Conservation (phyloP, 2,113 vertebrate species). For the Hystrix cristata region DNA sequence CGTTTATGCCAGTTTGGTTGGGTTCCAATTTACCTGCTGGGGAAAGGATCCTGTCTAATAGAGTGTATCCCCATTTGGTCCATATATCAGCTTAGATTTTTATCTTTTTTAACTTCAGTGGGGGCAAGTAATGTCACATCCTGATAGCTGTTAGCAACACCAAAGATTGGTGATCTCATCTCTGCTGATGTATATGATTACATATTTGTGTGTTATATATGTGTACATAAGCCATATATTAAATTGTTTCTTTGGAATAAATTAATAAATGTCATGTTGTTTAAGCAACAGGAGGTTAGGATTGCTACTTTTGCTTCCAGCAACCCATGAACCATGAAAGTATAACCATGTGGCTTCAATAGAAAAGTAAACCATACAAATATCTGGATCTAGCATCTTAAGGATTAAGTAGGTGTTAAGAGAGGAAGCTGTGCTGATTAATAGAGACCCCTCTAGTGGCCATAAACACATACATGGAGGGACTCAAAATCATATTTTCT, state of each 20-base stretch:
- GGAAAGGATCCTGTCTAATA: not conserved
- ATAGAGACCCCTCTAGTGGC: slow-evolving; percentile 46
- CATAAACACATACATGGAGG: not conserved
- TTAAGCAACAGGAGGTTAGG: not conserved
- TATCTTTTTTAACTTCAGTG: not conserved
- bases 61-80: not conserved
- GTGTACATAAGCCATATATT: not conserved
- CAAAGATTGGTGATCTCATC: not conserved
- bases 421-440: not conserved
- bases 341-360: not conserved
- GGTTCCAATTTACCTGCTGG: not conserved
- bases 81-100: not conserved
- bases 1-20: not conserved
- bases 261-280: not conserved
- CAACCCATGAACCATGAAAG: not conserved
- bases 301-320: not conserved
- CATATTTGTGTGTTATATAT: not conserved
- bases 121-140: not conserved
- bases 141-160: not conserved
- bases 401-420: not conserved
- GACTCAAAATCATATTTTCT: not conserved
- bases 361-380: not conserved
- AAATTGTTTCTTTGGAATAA: not conserved
- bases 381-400: not conserved
- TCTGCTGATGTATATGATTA: not conserved